Evolutionary conservation across 2,888 invertebrate genomes (phyloP), one percentile per base, ranked within the genome.

Genomic region (Saturnia pavonia): DNA sequence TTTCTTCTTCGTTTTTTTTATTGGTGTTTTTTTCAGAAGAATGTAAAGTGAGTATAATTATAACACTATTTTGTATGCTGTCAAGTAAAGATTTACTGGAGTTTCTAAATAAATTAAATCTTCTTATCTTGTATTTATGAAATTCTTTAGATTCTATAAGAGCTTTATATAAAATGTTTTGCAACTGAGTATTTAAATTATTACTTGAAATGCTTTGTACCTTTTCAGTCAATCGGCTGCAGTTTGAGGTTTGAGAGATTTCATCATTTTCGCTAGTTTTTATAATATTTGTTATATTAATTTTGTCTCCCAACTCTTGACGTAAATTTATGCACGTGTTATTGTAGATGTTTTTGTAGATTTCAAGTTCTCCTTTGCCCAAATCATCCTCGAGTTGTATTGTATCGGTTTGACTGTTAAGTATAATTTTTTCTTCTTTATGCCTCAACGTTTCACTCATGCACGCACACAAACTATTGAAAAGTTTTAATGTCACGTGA

Each of bases 381-480:
- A 71, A 70, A 7, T 78, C 73, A 45, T 85, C 74, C 19, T 75
- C 75, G 16, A 34, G n/a, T 45, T 77, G 72, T 51, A 84, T 66
- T 14, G 75, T 71, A 69, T 84, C 82, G 0, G 73, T 76, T 16
- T 80, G 79, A 70, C 74, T 76, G n/a, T 78, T 72, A 12, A 82
- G 73, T 51, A 67, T 48, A 34, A 72, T 73, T 16, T 75, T 78
- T 57, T 80, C 78, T 77, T 86, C 79, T 72, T 86, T 87, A 6
- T 74, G 78, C 51, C 75, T 78, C 19, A 90, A 76, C 1, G 85
- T 86, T 72, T 89, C 86, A 14, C 80, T 81, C 87, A 93, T 89
- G 75, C 92, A 92, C 54, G 76, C 73, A 79, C 93, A 92, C 60
- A 92, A 78, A 77, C 87, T 88, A 72, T 85, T 84, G n/a, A 93